Evolutionary conservation across 2,113 vertebrate species (phyloP).

Genomic region (Saguinus imperator): DNA sequence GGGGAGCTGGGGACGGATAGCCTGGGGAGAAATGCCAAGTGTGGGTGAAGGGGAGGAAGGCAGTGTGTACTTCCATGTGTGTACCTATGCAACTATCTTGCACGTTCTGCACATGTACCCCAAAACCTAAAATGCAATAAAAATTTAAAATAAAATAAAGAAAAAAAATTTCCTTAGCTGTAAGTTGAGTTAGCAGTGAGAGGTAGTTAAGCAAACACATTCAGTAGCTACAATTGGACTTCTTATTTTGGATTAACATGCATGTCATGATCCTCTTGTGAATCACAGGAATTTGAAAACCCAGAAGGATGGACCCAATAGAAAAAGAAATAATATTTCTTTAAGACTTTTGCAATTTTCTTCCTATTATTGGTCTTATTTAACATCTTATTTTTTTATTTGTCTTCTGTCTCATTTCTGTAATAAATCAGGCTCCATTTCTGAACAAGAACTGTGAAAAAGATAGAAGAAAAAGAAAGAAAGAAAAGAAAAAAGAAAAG

Average conservation of each 20-base stretch:
- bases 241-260: neutral
- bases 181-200: neutral
- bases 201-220: neutral
- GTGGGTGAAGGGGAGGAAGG: too few species aligned
- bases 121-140: too few species aligned
- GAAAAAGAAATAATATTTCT: constrained; percentile 31
- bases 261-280: neutral
- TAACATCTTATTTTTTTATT: neutral
- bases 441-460: neutral
- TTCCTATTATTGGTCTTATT: neutral
- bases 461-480: too few species aligned
- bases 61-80: too few species aligned
- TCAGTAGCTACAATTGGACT: neutral
- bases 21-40: too few species aligned
- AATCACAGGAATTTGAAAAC: constrained; percentile 26
- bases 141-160: too few species aligned
- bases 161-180: neutral
- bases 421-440: constrained; percentile 37
- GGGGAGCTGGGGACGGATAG: too few species aligned
- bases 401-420: constrained; percentile 21
- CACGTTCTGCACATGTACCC: too few species aligned
- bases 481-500: too few species aligned
- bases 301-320: neutral
- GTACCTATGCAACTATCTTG: too few species aligned
- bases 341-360: constrained; percentile 24